Percentiles rank a stretch among this genome's conserved stretches.
These are phyloP conservation scores for Rugalucina vietnamica DNA, from an alignment of 2,888 invertebrate genomes.

Conservation along the genomic window DNA sequence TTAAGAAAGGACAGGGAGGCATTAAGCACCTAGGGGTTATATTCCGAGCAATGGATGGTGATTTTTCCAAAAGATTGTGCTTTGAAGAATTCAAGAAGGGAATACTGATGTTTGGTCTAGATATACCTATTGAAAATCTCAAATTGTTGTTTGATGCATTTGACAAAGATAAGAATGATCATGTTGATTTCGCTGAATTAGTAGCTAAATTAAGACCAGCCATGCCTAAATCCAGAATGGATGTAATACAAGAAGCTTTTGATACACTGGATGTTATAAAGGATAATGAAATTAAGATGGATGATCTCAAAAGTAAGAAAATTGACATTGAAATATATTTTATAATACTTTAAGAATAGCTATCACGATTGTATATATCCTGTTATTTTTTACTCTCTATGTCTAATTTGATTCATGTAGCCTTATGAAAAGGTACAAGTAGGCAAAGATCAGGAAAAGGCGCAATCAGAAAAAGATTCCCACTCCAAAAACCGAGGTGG, in stretches of 20 bases:
- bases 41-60: slow-evolving; percentile 78
- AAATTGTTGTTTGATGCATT: slow-evolving; percentile 71
- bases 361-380: too few relatives aligned
- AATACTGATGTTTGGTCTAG: slow-evolving; percentile 67
- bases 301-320: slow-evolving; percentile 79
- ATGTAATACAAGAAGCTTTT: slow-evolving; percentile 79
- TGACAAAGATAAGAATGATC: slow-evolving; percentile 75
- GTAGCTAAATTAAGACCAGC: slow-evolving; percentile 74
- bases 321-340: too few relatives aligned
- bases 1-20: slow-evolving; percentile 71
- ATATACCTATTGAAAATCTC: slow-evolving; percentile 69
- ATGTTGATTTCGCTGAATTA: slow-evolving; percentile 79
- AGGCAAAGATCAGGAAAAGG: too few relatives aligned
- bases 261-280: slow-evolving; percentile 77
- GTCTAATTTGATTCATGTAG: too few relatives aligned
- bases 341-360: too few relatives aligned
- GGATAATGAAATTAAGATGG: slow-evolving; percentile 75
- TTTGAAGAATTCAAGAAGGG: slow-evolving; percentile 77
- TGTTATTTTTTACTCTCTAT: too few relatives aligned
- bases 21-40: slow-evolving; percentile 75
- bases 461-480: too few relatives aligned
- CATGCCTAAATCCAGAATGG: slow-evolving; percentile 68
- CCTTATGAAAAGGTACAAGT: too few relatives aligned
- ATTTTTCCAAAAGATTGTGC: slow-evolving; percentile 76
- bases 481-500: too few relatives aligned